phyloP scores from a whole-genome alignment of 2,113 vertebrate species.

The Plectropomus leopardus region DNA sequence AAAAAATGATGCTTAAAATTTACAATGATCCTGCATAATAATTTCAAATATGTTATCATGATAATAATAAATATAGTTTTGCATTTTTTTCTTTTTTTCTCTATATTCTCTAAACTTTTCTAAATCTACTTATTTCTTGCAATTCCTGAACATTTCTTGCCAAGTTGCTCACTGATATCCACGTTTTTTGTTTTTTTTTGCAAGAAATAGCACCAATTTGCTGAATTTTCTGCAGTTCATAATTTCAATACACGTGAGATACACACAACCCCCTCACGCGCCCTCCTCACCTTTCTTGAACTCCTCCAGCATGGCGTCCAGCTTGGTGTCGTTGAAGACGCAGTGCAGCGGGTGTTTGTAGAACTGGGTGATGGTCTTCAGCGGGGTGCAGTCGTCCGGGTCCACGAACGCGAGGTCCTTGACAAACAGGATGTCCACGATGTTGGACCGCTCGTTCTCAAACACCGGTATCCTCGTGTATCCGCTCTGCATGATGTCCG shows the following conservation, averaged over 20 bases:
- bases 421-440: constrained; percentile 96
- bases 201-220: too few relatives aligned
- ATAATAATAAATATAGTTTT: too few relatives aligned
- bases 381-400: constrained; percentile 94
- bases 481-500: constrained; percentile 95
- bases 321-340: constrained; percentile 95
- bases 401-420: constrained; percentile 98
- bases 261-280: not conserved
- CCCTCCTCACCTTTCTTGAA: constrained; percentile 95
- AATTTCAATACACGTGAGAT: not conserved
- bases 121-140: too few relatives aligned
- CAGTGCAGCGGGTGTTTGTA: constrained; percentile 95
- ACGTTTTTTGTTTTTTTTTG: too few relatives aligned
- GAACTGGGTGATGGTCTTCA: constrained; percentile 97
- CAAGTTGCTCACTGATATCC: too few relatives aligned
- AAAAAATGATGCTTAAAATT: too few relatives aligned
- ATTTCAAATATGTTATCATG: too few relatives aligned
- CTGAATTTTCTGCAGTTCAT: not conserved
- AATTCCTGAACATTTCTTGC: too few relatives aligned
- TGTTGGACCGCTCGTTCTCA: constrained; percentile 93
- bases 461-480: constrained; percentile 96
- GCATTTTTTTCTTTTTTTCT: too few relatives aligned
- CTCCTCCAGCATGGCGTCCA: constrained; percentile 95
- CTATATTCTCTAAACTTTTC: too few relatives aligned
- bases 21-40: too few relatives aligned